Percentiles rank a stretch among this genome's conserved stretches.
phyloP scores from a whole-genome alignment of 2,797 vertebrate species.

The Enteromius treurensis region DNA sequence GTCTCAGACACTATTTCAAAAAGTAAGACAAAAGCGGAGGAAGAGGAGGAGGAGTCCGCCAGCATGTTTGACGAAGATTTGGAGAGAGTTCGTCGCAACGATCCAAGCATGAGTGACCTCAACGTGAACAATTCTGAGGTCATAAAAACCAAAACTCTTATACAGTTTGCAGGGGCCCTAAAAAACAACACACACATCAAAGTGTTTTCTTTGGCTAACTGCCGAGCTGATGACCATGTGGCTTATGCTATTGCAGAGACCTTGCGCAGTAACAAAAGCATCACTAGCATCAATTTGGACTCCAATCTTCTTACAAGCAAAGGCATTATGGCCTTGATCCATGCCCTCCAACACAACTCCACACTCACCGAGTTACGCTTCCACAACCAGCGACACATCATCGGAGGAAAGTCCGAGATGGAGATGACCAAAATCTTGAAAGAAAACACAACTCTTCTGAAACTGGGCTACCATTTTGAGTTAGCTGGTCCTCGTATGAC shows the following conservation, averaged over 20 bases:
- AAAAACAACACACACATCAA: conserved; percentile 88
- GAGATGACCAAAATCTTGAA: conserved; percentile 94
- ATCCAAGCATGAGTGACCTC: conserved; percentile 85
- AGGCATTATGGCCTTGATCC: conserved; percentile 92
- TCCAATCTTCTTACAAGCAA: conserved; percentile 96
- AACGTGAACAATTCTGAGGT: conserved; percentile 98
- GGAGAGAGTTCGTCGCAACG: conserved; percentile 85
- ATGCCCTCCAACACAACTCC: conserved; percentile 88
- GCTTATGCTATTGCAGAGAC: conserved; percentile 90
- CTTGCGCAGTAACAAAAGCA: conserved; percentile 86
- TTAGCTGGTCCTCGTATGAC: conserved; percentile 96
- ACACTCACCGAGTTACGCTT: conserved; percentile 94
- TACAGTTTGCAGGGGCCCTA: conserved; percentile 90
- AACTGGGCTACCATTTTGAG: conserved; percentile 97
- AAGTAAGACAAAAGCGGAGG: conserved; percentile 68
- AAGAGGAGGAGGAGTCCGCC: conserved; percentile 80
- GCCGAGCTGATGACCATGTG: conserved; percentile 93
- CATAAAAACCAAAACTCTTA: conserved; percentile 91
- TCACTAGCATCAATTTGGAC: conserved; percentile 94
- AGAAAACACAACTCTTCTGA: conserved; percentile 93
- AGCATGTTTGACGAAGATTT: conserved; percentile 94
- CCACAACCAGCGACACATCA: conserved; percentile 98
- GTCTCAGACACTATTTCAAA: conserved; percentile 65
- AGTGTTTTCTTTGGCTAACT: conserved; percentile 91
- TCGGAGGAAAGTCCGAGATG: conserved; percentile 97